Evolutionary conservation across 2,113 vertebrate species (phyloP).

Genomic region (Ceyx melanurus): DNA sequence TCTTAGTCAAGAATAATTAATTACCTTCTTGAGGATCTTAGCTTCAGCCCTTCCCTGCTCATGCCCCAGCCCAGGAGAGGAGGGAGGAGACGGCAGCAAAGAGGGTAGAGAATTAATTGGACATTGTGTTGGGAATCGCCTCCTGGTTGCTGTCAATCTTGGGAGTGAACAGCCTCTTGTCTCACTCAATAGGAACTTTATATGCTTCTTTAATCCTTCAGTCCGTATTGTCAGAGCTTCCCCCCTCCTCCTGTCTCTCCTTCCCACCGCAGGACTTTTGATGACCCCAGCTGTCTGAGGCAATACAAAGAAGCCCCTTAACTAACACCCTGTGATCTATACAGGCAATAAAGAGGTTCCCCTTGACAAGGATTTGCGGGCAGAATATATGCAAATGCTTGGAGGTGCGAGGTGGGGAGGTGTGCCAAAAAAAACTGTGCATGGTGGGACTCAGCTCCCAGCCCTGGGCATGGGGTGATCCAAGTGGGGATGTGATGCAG

Average conservation of each 20-base stretch:
- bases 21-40: conserved; percentile 66
- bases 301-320: conserved; percentile 70
- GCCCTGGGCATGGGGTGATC: neutral
- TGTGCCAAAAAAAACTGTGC: neutral
- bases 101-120: conserved; percentile 74
- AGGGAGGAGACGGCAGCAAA: conserved; percentile 55
- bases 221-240: conserved; percentile 67
- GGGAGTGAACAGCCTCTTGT: conserved; percentile 73
- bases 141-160: conserved; percentile 73
- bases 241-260: conserved; percentile 69
- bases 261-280: conserved; percentile 66
- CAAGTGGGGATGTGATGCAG: neutral
- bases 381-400: conserved; percentile 65
- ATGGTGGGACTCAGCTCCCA: accelerated
- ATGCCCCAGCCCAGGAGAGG: conserved; percentile 48
- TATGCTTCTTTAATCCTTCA: conserved; percentile 73
- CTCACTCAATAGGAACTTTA: conserved; percentile 75
- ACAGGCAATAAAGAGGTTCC: conserved; percentile 66
- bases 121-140: conserved; percentile 73
- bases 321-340: conserved; percentile 69
- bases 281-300: conserved; percentile 71
- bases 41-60: conserved; percentile 66
- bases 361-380: conserved; percentile 63
- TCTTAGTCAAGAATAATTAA: conserved; percentile 63
- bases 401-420: conserved; percentile 24